Percentiles rank a stretch among this genome's conserved stretches.
phyloP scores from a whole-genome alignment of 2,113 vertebrate species.

The Coryphaenoides rupestris region DNA sequence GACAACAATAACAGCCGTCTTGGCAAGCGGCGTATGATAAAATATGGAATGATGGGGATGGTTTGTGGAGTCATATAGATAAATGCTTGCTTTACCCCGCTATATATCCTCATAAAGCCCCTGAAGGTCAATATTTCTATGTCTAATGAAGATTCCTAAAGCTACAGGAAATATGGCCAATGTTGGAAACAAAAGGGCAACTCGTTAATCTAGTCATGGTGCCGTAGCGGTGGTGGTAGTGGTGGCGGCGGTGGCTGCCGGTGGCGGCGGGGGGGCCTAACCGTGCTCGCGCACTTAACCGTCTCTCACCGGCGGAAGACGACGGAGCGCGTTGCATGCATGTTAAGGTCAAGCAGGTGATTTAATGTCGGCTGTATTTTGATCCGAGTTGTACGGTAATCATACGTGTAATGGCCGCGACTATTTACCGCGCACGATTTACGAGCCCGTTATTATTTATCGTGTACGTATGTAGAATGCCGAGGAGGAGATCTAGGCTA shows the following conservation, averaged over 20 bases:
- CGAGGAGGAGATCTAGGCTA: no score
- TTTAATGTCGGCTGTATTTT: slow-evolving; percentile 49
- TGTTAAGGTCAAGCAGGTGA: slow-evolving; percentile 62
- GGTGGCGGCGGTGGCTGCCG: no score
- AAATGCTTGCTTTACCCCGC: slow-evolving; percentile 73
- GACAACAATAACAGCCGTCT: neutral
- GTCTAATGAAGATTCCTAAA: slow-evolving; percentile 76
- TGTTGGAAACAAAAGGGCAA: slow-evolving; percentile 74
- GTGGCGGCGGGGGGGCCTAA: slow-evolving; percentile 59
- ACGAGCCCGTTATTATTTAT: no score
- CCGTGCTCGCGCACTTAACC: slow-evolving; percentile 57
- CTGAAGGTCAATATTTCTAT: slow-evolving; percentile 79
- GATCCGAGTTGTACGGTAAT: slow-evolving; percentile 46
- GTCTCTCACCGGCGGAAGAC: slow-evolving; percentile 62
- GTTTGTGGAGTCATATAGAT: slow-evolving; percentile 65
- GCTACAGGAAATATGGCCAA: slow-evolving; percentile 72
- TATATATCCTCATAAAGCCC: slow-evolving; percentile 77
- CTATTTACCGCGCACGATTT: slow-evolving; percentile 16
- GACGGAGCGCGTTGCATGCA: slow-evolving; percentile 57
- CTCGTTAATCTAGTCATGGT: slow-evolving; percentile 69
- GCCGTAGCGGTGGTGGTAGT: no score
- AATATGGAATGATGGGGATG: slow-evolving; percentile 60
- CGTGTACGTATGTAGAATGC: no score
- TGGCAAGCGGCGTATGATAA: slow-evolving; percentile 20
- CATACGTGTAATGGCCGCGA: slow-evolving; percentile 37